Evolutionary conservation across 92 coral and sea anemone species (phyloP).

Genomic region (Porites lobata): DNA sequence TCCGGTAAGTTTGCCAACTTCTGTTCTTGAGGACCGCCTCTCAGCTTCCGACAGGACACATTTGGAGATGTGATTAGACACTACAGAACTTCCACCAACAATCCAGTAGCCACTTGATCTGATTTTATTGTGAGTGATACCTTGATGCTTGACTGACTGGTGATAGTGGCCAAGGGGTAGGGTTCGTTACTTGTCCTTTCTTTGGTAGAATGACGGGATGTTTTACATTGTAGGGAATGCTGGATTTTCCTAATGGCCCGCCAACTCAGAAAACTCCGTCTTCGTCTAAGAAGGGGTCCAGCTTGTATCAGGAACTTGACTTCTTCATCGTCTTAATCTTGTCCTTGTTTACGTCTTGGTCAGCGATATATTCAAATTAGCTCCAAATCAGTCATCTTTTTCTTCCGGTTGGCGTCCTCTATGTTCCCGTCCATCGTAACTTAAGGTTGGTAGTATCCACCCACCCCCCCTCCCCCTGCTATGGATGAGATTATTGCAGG

Average conservation of each 20-base stretch:
- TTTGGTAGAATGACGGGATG: conserved; percentile 13
- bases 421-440: no score
- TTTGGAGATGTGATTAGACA: background rate
- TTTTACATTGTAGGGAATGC: background rate
- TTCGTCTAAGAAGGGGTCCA: conserved; percentile 19
- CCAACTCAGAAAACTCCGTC: conserved; percentile 3
- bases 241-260: conserved; percentile 1
- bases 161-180: background rate
- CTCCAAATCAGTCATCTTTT: no score
- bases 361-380: no score
- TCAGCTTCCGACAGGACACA: background rate
- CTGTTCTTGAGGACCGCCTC: background rate
- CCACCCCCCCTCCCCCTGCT: no score
- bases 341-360: background rate
- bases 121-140: background rate
- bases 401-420: no score
- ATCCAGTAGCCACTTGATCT: conserved; percentile 5
- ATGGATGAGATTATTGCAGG: no score
- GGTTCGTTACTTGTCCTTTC: conserved; percentile 12
- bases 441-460: no score
- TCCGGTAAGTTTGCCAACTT: conserved; percentile 16
- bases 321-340: background rate
- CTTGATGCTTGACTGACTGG: conserved; percentile 3
- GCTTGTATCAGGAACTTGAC: conserved; percentile 1
- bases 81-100: background rate